Conservation (phyloP, 2,888 invertebrate species). For the Argynnis bischoffii region DNA sequence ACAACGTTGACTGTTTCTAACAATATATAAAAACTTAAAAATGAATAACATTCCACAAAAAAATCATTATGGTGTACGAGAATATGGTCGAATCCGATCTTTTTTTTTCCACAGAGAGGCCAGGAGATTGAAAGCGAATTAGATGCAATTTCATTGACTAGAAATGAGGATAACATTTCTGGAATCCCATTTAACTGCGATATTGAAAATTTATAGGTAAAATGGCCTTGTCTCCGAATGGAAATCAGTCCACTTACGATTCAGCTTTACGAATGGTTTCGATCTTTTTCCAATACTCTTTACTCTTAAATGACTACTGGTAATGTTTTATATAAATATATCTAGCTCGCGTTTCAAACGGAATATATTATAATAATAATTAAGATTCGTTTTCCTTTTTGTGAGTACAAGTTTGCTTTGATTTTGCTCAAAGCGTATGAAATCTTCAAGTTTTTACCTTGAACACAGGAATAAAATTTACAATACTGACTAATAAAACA, state of each 20-base stretch:
- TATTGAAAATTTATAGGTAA: constrained; percentile 59
- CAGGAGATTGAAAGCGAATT: constrained; percentile 57
- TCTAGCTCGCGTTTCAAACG: not conserved
- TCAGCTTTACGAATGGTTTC: constrained; percentile 24
- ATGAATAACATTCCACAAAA: too few relatives aligned
- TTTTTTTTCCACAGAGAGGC: constrained; percentile 46
- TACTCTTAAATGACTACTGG: constrained; percentile 22
- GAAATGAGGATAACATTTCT: constrained; percentile 57
- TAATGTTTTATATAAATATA: not conserved
- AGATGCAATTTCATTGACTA: constrained; percentile 64
- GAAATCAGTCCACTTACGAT: constrained; percentile 26
- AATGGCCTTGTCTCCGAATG: constrained; percentile 25
- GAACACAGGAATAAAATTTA: too few relatives aligned
- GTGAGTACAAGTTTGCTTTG: too few relatives aligned
- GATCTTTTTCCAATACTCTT: constrained; percentile 29
- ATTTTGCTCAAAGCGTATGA: too few relatives aligned
- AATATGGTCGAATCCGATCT: not conserved
- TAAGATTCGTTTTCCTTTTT: too few relatives aligned
- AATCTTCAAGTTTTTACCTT: too few relatives aligned
- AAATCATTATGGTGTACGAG: too few relatives aligned
- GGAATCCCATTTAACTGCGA: constrained; percentile 53
- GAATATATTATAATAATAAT: not conserved
- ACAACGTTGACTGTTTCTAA: too few relatives aligned
- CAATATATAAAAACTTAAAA: too few relatives aligned
- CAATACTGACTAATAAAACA: too few relatives aligned